Conservation (phyloP, 2,888 invertebrate species). For the Ophion obscuratus region DNA sequence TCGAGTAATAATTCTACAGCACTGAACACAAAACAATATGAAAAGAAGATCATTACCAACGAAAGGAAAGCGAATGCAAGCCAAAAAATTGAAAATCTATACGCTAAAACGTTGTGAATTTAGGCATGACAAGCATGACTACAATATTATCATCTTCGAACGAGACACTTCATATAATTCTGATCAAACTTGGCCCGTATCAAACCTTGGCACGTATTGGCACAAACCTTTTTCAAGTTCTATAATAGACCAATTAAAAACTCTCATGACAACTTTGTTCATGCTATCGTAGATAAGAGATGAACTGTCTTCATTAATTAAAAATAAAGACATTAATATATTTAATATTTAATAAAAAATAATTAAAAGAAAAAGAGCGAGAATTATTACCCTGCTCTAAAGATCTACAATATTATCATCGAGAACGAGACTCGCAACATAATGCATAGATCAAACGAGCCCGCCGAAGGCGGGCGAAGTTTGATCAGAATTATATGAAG, state of each 20-base stretch:
- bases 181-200: too few species aligned
- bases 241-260: conserved; percentile 14
- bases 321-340: too few species aligned
- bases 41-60: too few species aligned
- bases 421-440: not conserved
- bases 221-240: conserved; percentile 3
- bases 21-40: conserved; percentile 3
- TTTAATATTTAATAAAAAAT: not conserved
- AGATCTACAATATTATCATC: not conserved
- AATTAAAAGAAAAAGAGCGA: too few species aligned
- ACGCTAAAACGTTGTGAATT: too few species aligned
- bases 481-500: not conserved
- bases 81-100: too few species aligned
- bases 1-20: conserved; percentile 6
- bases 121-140: too few species aligned
- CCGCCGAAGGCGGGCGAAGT: not conserved
- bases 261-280: conserved; percentile 1
- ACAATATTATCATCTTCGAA: too few species aligned
- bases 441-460: not conserved
- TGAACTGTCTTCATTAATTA: not conserved
- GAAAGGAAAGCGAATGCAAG: too few species aligned
- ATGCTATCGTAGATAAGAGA: not conserved
- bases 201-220: too few species aligned
- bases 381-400: not conserved
- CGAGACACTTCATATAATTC: too few species aligned